Evolutionary conservation across 2,888 invertebrate species (phyloP).

Genomic region (Automeris io): DNA sequence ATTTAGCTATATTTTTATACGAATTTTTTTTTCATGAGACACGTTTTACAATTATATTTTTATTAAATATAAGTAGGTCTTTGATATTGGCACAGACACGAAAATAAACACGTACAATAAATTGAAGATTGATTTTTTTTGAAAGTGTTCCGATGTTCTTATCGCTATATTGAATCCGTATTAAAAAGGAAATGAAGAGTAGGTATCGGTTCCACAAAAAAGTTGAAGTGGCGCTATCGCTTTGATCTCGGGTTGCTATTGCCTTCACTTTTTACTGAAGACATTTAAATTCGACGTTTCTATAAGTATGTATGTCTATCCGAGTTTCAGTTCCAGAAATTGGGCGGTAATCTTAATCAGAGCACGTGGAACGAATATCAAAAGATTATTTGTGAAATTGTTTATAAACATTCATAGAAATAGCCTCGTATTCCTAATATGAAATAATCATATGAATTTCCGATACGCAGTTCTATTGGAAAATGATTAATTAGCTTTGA

Average conservation of each 20-base stretch:
- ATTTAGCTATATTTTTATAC: too few species aligned
- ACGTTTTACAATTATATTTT: too few species aligned
- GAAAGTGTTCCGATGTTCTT: conserved; percentile 33
- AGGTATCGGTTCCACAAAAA: conserved; percentile 46
- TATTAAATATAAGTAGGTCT: too few species aligned
- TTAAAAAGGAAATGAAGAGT: conserved; percentile 52
- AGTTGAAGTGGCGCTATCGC: conserved; percentile 45
- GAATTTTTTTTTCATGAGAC: too few species aligned
- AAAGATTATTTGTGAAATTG: not conserved
- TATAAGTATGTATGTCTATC: conserved; percentile 27
- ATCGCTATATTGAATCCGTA: conserved; percentile 51
- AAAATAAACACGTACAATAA: conserved; percentile 24
- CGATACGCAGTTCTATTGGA: too few species aligned
- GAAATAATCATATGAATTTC: too few species aligned
- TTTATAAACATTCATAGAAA: not conserved
- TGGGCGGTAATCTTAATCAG: conserved; percentile 33
- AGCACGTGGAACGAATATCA: conserved; percentile 1
- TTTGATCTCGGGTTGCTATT: conserved; percentile 42
- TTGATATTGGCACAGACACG: conserved; percentile 9
- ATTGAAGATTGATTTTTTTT: conserved; percentile 28
- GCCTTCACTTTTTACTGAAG: conserved; percentile 40
- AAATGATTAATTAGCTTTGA: too few species aligned
- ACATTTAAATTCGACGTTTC: conserved; percentile 40
- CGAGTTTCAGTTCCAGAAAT: conserved; percentile 29
- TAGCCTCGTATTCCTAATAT: not conserved